Evolutionary conservation across 1,140 invertebrate species (phyloP), one percentile per base, ranked within the genome.

Genomic region (Laupala kohalensis): DNA sequence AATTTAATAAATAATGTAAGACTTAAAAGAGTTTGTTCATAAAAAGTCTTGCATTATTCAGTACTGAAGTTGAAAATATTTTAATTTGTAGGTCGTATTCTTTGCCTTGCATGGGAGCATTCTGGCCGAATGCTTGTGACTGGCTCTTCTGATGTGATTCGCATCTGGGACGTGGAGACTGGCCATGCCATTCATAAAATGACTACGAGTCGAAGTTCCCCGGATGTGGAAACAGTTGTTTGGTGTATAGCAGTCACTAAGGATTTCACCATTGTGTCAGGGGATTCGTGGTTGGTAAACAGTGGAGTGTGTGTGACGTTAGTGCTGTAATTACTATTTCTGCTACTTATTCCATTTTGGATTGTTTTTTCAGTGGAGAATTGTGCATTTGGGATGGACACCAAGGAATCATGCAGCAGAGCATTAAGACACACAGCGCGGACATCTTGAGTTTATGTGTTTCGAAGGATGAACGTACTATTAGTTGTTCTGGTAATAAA

Each of bases 321-420:
- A n/a, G n/a, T n/a, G n/a, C n/a, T n/a, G n/a, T n/a, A n/a, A n/a
- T n/a, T n/a, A n/a, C n/a, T n/a, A n/a, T n/a, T n/a, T n/a, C n/a
- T n/a, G n/a, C n/a, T n/a, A n/a, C n/a, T n/a, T n/a, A n/a, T n/a
- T n/a, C n/a, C n/a, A n/a, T n/a, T n/a, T n/a, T n/a, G n/a, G n/a
- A n/a, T n/a, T n/a, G n/a, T 53, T 71, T 76, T 76, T 77, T 53
- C 24, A 83, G 89, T 37, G 95, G 95, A 0, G 87, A 88, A 77
- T 84, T 94, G 0, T 90, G 89, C 30, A 91, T 97, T 77, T 97
- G 94, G 94, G 92, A 95, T 85, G 89, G 90, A 19, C 84, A 85
- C 66, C 80, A 88, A 37, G 93, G 92, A 19, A 88, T 90, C 25
- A 83, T 93, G 73, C 86, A 93, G 64, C 88, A 93, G 78, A 86